Base-by-base conservation (phyloP, 2,797 vertebrate species). In the Momotus momota region DNA sequence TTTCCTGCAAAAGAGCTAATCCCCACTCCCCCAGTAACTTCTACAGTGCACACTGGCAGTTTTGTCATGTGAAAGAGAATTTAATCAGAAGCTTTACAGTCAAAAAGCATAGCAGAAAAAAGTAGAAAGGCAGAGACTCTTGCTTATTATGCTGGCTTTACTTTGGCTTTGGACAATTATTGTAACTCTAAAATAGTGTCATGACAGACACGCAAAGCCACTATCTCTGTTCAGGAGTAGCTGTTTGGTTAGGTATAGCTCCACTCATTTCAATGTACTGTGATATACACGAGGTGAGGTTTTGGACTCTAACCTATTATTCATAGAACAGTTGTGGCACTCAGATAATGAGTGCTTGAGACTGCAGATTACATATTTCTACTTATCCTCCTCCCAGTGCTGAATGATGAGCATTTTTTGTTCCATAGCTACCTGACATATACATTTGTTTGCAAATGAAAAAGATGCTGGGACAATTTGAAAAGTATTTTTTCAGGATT, bases 101-200 rank as follows among this genome's bases (percentile, higher is more conserved):
- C 94, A 74, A 88, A 88, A 70, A 71, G 1, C 8, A 27, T 26
- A 55, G 22, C 21, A 69, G 13, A 48, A 71, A 45, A 33, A 66
- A 41, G 38, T 3, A 43, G 4, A 40, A 7, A n/a, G 16, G n/a
- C 0, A 6, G 9, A 23, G 9, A 10, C 7, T 55, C 10, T 61
- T 60, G 8, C 6, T 57, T 74, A 14, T 79, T 40, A 33, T 2
- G 2, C 6, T 81, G 14, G 22, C 1, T 64, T 51, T 67, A 55
- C n/a, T 72, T 77, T 64, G 12, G 67, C 10, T 70, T 64, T 48
- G 10, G 33, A 61, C 82, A 79, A 60, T 4, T 10, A 7, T 7
- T 18, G 5, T 52, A 49, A 57, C 14, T 94, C 77, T 23, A 16
- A 86, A 77, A 35, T 22, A 8, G 3, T 43, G 29, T n/a, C 31